Evolutionary conservation across 2,888 invertebrate genomes (phyloP), one percentile per base, ranked within the genome.

Genomic region (Lasioglossum pauxillum): DNA sequence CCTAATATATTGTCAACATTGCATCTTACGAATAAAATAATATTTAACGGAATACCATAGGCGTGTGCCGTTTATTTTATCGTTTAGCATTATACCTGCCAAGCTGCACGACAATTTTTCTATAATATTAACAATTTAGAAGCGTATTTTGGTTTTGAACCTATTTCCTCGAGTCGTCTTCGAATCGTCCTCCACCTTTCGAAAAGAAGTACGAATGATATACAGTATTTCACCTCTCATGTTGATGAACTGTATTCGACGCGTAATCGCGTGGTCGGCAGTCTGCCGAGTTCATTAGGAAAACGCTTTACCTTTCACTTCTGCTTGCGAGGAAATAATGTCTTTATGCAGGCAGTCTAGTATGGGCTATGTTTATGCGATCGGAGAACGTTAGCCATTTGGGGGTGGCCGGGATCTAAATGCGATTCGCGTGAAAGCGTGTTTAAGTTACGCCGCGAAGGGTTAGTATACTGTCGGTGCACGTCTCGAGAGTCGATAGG

Each of bases 291-390:
- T 85, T 86, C 85, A 79, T 85, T 85, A 86, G 72, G 85, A 81
- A 84, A 86, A 86, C 78, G 85, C 27, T 86, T 75, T 78, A 86
- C 86, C 86, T 86, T 86, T 86, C 86, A 86, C 86, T 86, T 85
- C 81, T 71, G 44, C 75, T 49, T 67, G 85, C 81, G 53, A 57
- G 49, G 67, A 72, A 85, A 76, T 67, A 76, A 67, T 76, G 85
- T 80, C 74, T 80, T 75, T 75, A 77, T 60, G 78, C 71, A 72
- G 83, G 46, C 78, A 72, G 84, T 67, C 78, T 46, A 64, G 49
- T 27, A 64, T 60, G 44, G 84, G 38, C n/a, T 57, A 69, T 57
- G 27, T 75, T 73, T 46, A 64, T 53, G 67, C 31, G 84, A 76
- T 84, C 84, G 76, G 44, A 67, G 75, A 72, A 57, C 76, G 80